A percentile compares a stretch with the other conserved stretches of the same genome.
Conservation (phyloP, 2,113 vertebrate species). For the Apteryx owenii region DNA sequence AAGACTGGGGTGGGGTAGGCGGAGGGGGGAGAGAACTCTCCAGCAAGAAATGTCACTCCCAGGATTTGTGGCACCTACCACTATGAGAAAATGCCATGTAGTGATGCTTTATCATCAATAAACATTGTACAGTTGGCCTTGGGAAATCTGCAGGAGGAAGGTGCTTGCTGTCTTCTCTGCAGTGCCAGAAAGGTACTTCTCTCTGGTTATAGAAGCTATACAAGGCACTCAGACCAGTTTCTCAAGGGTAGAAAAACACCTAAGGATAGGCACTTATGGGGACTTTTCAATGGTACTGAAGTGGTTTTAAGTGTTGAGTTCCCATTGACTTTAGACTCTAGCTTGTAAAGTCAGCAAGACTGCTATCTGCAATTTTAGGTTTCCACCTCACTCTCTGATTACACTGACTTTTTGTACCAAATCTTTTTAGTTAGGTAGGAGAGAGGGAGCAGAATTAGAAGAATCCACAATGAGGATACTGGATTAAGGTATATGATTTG, state of each 20-base stretch:
- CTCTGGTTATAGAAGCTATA: background rate
- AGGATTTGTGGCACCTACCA: background rate
- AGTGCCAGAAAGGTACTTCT: background rate
- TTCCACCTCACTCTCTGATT: background rate
- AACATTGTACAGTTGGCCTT: background rate
- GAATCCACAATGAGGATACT: background rate
- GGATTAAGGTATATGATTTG: background rate
- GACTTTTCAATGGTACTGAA: constrained; percentile 29
- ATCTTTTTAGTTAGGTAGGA: background rate
- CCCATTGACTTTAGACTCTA: background rate
- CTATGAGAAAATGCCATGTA: background rate
- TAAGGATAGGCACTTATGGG: background rate
- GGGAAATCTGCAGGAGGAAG: background rate
- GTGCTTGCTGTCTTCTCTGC: background rate
- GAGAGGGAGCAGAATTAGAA: background rate
- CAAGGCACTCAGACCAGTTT: background rate
- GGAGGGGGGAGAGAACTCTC: background rate
- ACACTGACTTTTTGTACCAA: background rate
- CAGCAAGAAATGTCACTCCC: background rate
- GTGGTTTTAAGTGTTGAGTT: constrained; percentile 36
- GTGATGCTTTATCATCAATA: background rate
- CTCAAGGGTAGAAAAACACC: background rate
- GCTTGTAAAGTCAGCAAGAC: background rate
- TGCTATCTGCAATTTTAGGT: background rate
- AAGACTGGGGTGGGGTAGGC: background rate